Evolutionary conservation across 1,140 invertebrate genomes (phyloP).

Genomic region (Dendroctonus valens): DNA sequence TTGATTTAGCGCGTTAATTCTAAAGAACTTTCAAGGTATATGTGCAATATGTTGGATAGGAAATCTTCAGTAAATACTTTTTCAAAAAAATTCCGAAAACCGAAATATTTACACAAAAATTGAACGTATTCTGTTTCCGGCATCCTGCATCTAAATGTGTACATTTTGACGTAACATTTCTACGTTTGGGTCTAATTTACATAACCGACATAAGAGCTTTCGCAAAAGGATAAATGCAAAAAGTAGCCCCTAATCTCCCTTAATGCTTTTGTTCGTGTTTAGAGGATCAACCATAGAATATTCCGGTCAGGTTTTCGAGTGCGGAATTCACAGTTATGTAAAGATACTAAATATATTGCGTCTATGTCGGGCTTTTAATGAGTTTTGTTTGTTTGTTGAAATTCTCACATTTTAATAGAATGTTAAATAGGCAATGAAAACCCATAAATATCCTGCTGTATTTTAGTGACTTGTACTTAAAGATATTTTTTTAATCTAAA

Average conservation of each 20-base stretch:
- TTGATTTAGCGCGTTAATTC: no score
- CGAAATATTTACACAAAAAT: slow-evolving; percentile 6
- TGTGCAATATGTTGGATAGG: no score
- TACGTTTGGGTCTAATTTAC: slow-evolving; percentile 7
- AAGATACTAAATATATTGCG: no score
- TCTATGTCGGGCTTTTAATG: no score
- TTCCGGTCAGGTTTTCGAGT: slow-evolving; percentile 2
- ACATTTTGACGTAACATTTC: slow-evolving; percentile 6
- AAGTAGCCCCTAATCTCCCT: slow-evolving; percentile 8
- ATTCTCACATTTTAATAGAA: no score
- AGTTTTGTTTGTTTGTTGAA: no score
- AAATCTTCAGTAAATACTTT: no score
- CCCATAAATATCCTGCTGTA: no score
- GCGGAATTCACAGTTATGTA: background rate
- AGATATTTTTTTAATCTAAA: no score
- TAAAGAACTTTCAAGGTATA: no score
- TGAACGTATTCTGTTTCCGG: background rate
- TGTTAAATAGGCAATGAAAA: no score
- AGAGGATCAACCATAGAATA: slow-evolving; percentile 2
- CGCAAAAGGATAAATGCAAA: slow-evolving; percentile 2
- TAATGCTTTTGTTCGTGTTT: slow-evolving; percentile 2
- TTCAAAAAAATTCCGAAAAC: background rate
- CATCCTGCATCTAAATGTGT: slow-evolving; percentile 8
- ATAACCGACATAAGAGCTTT: slow-evolving; percentile 4
- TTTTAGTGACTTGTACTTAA: no score